These are phyloP conservation scores for Trichosurus vulpecula DNA, from an alignment of 2,797 vertebrate genomes.

Conservation along the genomic window DNA sequence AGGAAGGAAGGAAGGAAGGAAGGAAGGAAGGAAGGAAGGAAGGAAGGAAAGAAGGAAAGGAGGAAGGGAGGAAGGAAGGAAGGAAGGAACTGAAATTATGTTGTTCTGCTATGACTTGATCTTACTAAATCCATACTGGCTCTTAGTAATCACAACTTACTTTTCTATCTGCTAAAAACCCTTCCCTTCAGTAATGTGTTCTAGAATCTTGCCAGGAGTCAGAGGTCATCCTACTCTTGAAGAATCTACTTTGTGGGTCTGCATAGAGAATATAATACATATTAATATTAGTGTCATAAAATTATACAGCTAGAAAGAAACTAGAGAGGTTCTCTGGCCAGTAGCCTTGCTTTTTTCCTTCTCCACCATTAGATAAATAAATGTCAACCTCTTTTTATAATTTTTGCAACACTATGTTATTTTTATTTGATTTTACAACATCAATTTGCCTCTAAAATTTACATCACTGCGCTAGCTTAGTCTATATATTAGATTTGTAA, in stretches of 20 bases:
- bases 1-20: too few species aligned
- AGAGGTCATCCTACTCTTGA: not conserved
- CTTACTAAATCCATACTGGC: not conserved
- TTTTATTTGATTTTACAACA: not conserved
- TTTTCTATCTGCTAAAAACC: not conserved
- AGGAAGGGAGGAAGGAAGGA: too few species aligned
- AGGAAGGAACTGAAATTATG: not conserved
- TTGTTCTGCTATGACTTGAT: not conserved
- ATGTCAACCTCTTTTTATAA: not conserved
- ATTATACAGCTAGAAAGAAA: not conserved
- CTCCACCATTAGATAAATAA: not conserved
- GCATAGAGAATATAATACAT: not conserved
- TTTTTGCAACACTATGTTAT: not conserved
- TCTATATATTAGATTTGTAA: not conserved
- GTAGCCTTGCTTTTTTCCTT: not conserved
- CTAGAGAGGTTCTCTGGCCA: not conserved
- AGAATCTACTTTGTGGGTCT: not conserved
- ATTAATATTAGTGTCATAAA: not conserved
- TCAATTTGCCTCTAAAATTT: not conserved
- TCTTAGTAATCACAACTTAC: not conserved
- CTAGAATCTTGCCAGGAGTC: not conserved
- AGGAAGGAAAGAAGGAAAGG: too few species aligned
- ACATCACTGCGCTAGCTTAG: not conserved
- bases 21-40: too few species aligned
- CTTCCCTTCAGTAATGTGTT: not conserved